Conservation (phyloP, 1,140 invertebrate species). For the Holotrichia oblita region DNA sequence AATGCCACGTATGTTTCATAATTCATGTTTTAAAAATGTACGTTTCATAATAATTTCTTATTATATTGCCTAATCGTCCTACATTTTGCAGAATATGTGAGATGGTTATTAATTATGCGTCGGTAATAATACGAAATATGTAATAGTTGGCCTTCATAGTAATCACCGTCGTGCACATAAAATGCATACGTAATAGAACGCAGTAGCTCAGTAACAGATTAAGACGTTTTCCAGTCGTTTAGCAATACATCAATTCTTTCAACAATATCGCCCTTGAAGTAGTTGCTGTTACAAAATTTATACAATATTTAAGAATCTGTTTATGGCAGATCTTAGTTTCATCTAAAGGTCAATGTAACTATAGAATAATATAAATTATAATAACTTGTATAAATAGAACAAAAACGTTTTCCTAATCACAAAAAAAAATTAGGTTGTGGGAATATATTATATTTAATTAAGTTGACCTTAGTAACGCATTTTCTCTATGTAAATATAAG, state of each 20-base stretch:
- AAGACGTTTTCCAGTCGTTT: background rate
- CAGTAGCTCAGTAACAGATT: background rate
- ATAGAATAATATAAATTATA: no score
- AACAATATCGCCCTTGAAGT: background rate
- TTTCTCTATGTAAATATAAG: no score
- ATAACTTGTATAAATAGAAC: no score
- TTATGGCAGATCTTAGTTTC: no score
- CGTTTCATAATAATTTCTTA: background rate
- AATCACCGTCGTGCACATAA: background rate
- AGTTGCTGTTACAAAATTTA: no score
- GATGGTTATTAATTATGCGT: conserved; percentile 8
- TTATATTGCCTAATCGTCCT: conserved; percentile 4
- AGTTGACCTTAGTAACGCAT: no score
- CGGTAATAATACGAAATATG: conserved; percentile 4
- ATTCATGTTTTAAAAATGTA: background rate
- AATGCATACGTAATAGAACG: background rate
- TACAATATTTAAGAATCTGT: no score
- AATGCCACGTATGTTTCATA: background rate
- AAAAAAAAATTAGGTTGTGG: no score
- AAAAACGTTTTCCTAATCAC: no score
- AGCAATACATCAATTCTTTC: background rate
- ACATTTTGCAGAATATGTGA: background rate
- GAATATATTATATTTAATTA: no score
- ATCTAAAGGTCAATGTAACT: no score
- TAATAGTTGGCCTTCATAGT: background rate